phyloP scores from a whole-genome alignment of 2,113 vertebrate genomes.

The Cnemophilus loriae region DNA sequence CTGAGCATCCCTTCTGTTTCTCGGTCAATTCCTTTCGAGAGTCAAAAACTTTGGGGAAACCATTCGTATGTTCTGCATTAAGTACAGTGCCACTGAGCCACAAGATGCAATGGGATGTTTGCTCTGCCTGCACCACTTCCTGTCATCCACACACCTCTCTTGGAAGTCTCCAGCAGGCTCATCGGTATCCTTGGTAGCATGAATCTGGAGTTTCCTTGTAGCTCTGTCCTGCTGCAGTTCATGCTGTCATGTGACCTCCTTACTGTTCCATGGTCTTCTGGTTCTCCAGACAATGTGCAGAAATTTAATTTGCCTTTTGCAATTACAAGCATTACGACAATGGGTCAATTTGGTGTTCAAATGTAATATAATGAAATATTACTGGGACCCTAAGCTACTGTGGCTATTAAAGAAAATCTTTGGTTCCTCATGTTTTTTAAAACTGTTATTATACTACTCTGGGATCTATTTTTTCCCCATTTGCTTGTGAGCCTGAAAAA shows the following conservation, averaged over 20 bases:
- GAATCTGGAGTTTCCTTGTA: not conserved
- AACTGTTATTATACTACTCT: not conserved
- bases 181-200: not conserved
- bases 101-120: not conserved
- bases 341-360: not conserved
- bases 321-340: not conserved
- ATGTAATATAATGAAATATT: constrained; percentile 16
- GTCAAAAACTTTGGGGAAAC: not conserved
- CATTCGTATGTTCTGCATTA: rapidly evolving
- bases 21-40: not conserved
- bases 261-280: not conserved
- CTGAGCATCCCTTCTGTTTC: not conserved
- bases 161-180: not conserved
- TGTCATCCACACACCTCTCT: not conserved
- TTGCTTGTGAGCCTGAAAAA: constrained; percentile 49
- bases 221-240: not conserved
- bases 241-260: not conserved
- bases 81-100: not conserved
- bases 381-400: not conserved
- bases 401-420: not conserved
- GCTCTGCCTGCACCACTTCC: not conserved
- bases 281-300: not conserved
- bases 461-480: constrained; percentile 43
- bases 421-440: not conserved
- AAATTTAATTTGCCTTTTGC: constrained; percentile 31